phyloP scores from a whole-genome alignment of 2,113 vertebrate species.

The Trematocara unimaculatum region DNA sequence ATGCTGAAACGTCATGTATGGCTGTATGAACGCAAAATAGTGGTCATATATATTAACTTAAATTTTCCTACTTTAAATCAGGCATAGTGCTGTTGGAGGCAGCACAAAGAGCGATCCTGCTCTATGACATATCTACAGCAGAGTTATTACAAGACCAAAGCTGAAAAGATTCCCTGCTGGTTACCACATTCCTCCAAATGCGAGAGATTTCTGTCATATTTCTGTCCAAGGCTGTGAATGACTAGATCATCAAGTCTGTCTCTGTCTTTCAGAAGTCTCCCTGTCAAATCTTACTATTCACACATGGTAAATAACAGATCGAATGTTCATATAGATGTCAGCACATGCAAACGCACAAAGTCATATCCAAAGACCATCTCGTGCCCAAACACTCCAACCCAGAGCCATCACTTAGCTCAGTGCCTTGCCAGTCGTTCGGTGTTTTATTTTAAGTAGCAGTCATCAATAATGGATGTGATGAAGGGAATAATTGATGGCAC shows the following conservation, averaged over 20 bases:
- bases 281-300: neutral
- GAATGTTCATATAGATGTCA: neutral
- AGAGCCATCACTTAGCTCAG: conserved; percentile 35
- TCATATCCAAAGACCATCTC: neutral
- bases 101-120: neutral
- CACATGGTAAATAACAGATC: neutral
- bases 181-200: neutral
- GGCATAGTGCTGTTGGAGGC: neutral
- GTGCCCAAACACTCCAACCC: conserved; percentile 2
- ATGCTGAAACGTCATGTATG: neutral
- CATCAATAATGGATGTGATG: conserved; percentile 64
- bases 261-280: neutral
- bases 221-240: neutral
- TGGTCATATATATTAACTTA: neutral
- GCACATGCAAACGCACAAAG: neutral
- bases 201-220: neutral
- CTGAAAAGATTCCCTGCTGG: neutral
- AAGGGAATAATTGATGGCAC: conserved; percentile 69
- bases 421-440: conserved; percentile 55
- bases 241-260: neutral
- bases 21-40: neutral
- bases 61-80: neutral
- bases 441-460: conserved; percentile 68
- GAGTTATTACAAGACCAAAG: neutral
- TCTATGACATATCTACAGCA: neutral